phyloP scores from a whole-genome alignment of 2,797 vertebrate species.

The Kryptolebias ocellatus region DNA sequence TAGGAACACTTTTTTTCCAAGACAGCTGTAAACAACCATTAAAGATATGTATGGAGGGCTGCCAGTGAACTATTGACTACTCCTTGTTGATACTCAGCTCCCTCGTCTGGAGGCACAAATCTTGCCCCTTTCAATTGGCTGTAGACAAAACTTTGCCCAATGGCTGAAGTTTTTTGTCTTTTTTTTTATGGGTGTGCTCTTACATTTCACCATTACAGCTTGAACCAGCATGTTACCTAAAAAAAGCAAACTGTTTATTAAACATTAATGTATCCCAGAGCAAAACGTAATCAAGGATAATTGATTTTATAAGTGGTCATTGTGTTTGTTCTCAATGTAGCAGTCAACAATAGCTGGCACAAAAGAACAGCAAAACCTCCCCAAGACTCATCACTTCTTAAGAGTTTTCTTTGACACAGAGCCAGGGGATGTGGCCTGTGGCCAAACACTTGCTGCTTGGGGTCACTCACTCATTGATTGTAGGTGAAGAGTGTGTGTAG shows the following conservation, averaged over 20 bases:
- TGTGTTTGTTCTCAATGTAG: not conserved
- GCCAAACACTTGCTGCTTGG: slow-evolving; percentile 20
- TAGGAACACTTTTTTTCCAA: too few relatives aligned
- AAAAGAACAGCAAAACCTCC: slow-evolving; percentile 12
- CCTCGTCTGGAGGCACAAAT: too few relatives aligned
- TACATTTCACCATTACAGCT: too few relatives aligned
- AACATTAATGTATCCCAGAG: not conserved
- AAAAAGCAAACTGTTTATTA: too few relatives aligned
- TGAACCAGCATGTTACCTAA: not conserved
- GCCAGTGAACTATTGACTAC: too few relatives aligned
- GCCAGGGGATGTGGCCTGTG: slow-evolving; percentile 20
- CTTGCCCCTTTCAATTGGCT: too few relatives aligned
- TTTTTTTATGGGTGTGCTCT: too few relatives aligned
- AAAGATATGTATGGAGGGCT: too few relatives aligned
- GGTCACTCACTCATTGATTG: slow-evolving; percentile 32
- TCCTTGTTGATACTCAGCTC: too few relatives aligned
- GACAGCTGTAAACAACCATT: too few relatives aligned
- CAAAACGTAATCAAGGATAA: not conserved
- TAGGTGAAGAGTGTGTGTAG: not conserved
- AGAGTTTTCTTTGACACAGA: slow-evolving; percentile 21
- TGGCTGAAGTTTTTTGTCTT: too few relatives aligned
- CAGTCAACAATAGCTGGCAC: not conserved
- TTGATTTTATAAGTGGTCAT: not conserved
- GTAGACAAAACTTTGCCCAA: too few relatives aligned
- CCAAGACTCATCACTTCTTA: slow-evolving; percentile 26